A percentile compares a stretch with the other conserved stretches of the same genome.
Conservation (phyloP, 2,888 invertebrate species). For the Limnephilus rhombicus region DNA sequence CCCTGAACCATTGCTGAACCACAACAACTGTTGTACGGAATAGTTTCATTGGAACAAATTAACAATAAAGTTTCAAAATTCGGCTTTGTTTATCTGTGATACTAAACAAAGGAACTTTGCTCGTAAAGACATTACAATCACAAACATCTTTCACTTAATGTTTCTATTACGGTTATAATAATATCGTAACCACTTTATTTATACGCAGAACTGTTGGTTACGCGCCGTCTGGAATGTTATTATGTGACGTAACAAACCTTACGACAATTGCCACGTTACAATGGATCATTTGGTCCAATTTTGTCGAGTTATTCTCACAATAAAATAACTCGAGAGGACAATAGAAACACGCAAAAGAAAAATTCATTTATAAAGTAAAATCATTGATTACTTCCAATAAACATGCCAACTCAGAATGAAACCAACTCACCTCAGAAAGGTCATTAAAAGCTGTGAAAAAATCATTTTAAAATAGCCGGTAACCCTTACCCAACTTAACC, state of each 20-base stretch:
- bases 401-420: too few relatives aligned
- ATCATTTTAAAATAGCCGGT: too few relatives aligned
- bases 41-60: background rate
- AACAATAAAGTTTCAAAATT: slow-evolving; percentile 2
- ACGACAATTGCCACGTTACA: background rate
- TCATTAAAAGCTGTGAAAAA: too few relatives aligned
- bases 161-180: slow-evolving; percentile 33
- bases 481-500: too few relatives aligned
- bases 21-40: background rate
- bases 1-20: background rate
- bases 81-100: slow-evolving; percentile 14
- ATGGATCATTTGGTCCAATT: slow-evolving; percentile 20
- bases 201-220: slow-evolving; percentile 18
- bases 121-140: background rate
- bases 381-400: too few relatives aligned
- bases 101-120: slow-evolving; percentile 28
- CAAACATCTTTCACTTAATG: slow-evolving; percentile 26
- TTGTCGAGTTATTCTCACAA: background rate
- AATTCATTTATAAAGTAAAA: too few relatives aligned
- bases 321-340: background rate
- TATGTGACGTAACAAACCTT: slow-evolving; percentile 31
- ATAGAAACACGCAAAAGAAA: background rate
- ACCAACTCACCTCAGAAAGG: too few relatives aligned
- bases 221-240: slow-evolving; percentile 1
- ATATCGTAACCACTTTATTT: slow-evolving; percentile 17